A percentile compares a stretch with the other conserved stretches of the same genome.
phyloP scores from a whole-genome alignment of 2,888 invertebrate species.

The Callimorpha dominula region DNA sequence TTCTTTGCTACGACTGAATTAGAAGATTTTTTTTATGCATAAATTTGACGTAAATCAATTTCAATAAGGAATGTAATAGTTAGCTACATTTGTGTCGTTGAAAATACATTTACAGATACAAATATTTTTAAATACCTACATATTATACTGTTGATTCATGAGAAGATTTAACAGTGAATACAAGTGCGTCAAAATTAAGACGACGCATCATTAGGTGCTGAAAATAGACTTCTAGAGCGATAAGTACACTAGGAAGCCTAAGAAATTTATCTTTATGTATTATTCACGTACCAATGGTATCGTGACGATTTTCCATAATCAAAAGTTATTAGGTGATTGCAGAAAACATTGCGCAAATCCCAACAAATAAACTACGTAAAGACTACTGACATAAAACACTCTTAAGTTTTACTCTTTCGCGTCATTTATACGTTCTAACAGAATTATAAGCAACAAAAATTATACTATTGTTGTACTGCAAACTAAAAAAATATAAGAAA shows the following conservation, averaged over 20 bases:
- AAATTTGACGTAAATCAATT: no score
- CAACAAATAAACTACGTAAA: background rate
- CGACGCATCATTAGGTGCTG: background rate
- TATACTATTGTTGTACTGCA: no score
- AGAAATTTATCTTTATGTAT: no score
- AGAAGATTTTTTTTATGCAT: no score
- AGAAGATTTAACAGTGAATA: no score
- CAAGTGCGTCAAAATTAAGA: no score
- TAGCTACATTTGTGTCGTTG: background rate
- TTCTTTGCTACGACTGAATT: no score
- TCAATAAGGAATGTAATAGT: background rate
- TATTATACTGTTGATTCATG: no score
- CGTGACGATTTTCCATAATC: background rate
- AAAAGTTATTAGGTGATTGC: background rate
- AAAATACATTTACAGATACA: background rate
- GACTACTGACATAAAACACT: background rate
- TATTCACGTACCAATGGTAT: background rate
- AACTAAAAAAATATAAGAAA: no score
- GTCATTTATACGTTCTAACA: background rate
- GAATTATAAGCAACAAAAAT: background rate
- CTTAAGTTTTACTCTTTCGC: background rate
- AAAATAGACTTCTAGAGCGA: background rate
- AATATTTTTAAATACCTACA: background rate
- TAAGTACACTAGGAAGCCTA: no score
- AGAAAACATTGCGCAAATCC: background rate